Percentiles rank a stretch among this genome's conserved stretches.
phyloP scores from a whole-genome alignment of 2,797 vertebrate species.

The Molothrus ater region DNA sequence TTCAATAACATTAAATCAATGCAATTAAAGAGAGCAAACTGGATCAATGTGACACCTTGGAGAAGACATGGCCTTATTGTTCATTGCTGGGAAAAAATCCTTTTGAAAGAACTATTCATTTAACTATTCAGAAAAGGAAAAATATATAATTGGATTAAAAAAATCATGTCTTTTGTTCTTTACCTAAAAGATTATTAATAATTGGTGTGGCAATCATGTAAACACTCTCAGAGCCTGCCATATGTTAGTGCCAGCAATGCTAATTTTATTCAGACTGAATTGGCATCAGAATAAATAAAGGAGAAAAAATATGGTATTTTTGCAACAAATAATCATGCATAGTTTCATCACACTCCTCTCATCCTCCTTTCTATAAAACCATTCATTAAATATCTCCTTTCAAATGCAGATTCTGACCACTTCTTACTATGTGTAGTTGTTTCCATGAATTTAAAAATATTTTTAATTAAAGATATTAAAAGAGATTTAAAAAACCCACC shows the following conservation, averaged over 20 bases:
- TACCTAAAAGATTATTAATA: neutral
- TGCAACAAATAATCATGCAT: neutral
- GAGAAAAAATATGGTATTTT: neutral
- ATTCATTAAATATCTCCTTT: slow-evolving; percentile 10
- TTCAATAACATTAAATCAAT: slow-evolving; percentile 49
- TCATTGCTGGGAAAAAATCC: neutral
- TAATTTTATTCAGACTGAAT: neutral
- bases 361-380: neutral
- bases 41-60: slow-evolving; percentile 25
- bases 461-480: neutral
- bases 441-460: neutral
- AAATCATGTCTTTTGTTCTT: neutral
- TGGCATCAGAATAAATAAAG: neutral
- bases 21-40: slow-evolving; percentile 39
- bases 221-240: neutral
- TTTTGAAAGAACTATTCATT: neutral
- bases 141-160: slow-evolving; percentile 2
- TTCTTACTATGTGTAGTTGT: neutral
- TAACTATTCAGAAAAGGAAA: neutral
- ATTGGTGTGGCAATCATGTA: neutral
- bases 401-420: slow-evolving; percentile 3
- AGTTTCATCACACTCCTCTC: neutral
- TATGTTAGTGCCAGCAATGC: neutral
- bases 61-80: neutral
- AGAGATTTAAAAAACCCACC: neutral